phyloP scores from a whole-genome alignment of 2,888 invertebrate species.

The Liposcelis brunnea region DNA sequence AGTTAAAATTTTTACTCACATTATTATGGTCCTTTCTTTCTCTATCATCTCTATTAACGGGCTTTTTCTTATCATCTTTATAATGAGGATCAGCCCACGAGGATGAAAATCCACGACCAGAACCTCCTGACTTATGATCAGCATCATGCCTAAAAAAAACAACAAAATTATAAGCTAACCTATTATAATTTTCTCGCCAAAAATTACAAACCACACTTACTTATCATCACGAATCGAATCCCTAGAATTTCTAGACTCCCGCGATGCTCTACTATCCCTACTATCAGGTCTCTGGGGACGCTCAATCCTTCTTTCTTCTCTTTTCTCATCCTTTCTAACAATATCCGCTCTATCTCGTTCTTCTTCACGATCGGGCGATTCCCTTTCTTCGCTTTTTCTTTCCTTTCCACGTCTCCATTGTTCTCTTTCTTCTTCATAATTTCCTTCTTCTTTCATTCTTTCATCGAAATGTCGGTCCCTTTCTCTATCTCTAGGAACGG shows the following conservation, averaged over 20 bases:
- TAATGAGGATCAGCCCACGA: background rate
- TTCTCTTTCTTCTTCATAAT: slow-evolving; percentile 10
- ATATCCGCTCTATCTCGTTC: too few species aligned
- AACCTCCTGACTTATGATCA: slow-evolving; percentile 4
- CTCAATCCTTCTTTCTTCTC: background rate
- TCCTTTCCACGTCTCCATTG: slow-evolving; percentile 11
- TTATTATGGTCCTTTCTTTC: background rate
- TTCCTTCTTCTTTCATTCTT: background rate
- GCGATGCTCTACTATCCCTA: slow-evolving; percentile 35
- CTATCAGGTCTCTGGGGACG: slow-evolving; percentile 37
- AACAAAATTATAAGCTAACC: background rate
- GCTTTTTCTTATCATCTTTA: background rate
- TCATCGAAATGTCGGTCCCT: slow-evolving; percentile 7
- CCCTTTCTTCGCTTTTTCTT: slow-evolving; percentile 3
- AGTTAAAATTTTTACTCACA: background rate
- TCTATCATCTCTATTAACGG: background rate
- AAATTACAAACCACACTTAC: slow-evolving; percentile 23
- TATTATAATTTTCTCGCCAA: slow-evolving; percentile 7
- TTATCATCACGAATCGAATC: slow-evolving; percentile 33
- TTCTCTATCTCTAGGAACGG: slow-evolving; percentile 5
- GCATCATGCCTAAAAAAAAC: slow-evolving; percentile 8
- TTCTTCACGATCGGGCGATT: background rate
- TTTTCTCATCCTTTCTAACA: too few species aligned
- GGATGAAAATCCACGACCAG: background rate
- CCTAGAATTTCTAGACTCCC: slow-evolving; percentile 32